Evolutionary conservation across 2,888 invertebrate genomes (phyloP), one percentile per base, ranked within the genome.

Genomic region (Xylota segnis): DNA sequence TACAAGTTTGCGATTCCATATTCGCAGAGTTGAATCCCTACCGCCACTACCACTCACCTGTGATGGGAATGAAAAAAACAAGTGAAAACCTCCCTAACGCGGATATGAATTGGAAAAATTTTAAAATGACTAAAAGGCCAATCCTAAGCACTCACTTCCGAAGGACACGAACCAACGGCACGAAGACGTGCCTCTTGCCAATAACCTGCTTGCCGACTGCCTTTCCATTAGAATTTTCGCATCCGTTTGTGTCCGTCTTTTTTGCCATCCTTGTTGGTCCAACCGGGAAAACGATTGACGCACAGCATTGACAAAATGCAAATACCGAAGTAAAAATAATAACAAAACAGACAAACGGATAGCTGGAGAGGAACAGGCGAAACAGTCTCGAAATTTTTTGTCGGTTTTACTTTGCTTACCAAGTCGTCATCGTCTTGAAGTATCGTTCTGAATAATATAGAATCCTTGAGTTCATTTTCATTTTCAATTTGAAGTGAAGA

Each of bases 401-500:
- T 27, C 1, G n/a, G n/a, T 40, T 5, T 2, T 37, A 10, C 10
- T 37, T 9, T 37, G 10, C 2, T 10, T 10, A 7, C 37, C 37
- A 27, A 43, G 4, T 27, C 27, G 32, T 34, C 59, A 18, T 47
- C 56, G 10, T 32, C 29, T 5, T 47, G 16, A 37, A 58, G 58
- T 40, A 18, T 59, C 23, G 43, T 61, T 61, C 27, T 14, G 27
- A 61, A 61, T 43, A 43, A 61, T 58, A 61, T 27, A n/a, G 43
- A n/a, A 43, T 43, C 61, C 61, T 61, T 61, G 61, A 43, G 43
- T 61, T 14, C n/a, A 14, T 43, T 58, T 37, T 34, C 23, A 58
- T n/a, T 61, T 59, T 59, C 37, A 14, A 34, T 37, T 40, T 54
- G 4, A 23, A 23, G 18, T 50, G 18, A 9, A 10, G 12, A 40